Conservation (phyloP, 2,888 invertebrate genomes). For the Dasypolia templi region DNA sequence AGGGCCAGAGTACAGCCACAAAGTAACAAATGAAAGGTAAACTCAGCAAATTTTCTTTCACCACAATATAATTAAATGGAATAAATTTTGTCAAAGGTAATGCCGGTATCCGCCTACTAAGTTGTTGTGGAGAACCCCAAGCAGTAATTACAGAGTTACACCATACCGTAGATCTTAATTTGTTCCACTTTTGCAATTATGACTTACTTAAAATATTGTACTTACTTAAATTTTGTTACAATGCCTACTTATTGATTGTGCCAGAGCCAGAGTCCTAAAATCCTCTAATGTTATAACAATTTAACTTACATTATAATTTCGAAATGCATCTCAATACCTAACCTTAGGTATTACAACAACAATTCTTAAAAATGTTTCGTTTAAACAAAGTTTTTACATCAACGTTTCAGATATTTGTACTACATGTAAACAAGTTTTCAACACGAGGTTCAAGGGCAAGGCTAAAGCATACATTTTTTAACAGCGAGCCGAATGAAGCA, state of each 20-base stretch:
- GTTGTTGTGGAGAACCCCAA: slow-evolving; percentile 2
- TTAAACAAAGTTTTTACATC: slow-evolving; percentile 20
- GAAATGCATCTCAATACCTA: background rate
- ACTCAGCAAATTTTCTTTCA: slow-evolving; percentile 8
- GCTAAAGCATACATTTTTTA: slow-evolving; percentile 64
- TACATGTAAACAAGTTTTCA: slow-evolving; percentile 28
- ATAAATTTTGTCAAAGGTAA: slow-evolving; percentile 24
- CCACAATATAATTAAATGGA: background rate
- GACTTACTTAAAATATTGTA: background rate
- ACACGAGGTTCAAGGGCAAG: slow-evolving; percentile 51
- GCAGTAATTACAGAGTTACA: slow-evolving; percentile 11
- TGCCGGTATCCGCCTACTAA: too few relatives aligned
- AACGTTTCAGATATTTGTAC: slow-evolving; percentile 29
- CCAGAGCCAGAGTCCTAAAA: background rate
- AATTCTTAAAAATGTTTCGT: background rate
- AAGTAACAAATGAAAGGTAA: slow-evolving; percentile 6
- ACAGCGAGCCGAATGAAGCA: slow-evolving; percentile 51
- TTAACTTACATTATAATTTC: background rate
- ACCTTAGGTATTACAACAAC: background rate
- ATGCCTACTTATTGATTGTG: background rate
- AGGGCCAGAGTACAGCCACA: background rate
- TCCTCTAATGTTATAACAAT: too few relatives aligned
- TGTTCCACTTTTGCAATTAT: background rate
- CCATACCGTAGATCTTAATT: background rate
- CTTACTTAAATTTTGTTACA: background rate